phyloP scores from a whole-genome alignment of 2,797 vertebrate genomes.

The Pangasius sanitwongsei region DNA sequence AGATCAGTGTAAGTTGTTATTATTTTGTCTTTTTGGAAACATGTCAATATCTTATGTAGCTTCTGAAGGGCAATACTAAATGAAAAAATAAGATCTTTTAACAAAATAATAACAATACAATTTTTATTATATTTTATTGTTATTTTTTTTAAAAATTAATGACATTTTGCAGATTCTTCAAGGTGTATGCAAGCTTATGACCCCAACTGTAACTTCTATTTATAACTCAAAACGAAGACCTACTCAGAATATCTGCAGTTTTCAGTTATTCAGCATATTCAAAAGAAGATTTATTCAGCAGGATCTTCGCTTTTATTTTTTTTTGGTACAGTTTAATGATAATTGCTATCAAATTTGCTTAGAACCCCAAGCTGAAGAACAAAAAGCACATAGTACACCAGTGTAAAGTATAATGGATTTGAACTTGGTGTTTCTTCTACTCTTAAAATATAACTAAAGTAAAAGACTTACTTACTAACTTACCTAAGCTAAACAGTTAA shows the following conservation, averaged over 20 bases:
- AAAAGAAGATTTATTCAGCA: background rate
- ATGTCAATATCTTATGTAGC: too few relatives aligned
- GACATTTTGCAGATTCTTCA: too few relatives aligned
- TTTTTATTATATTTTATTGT: too few relatives aligned
- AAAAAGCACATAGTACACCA: background rate
- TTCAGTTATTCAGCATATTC: background rate
- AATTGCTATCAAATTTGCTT: background rate
- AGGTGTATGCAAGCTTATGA: too few relatives aligned
- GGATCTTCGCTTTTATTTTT: background rate
- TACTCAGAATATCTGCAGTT: background rate
- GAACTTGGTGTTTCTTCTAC: background rate
- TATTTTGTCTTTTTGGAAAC: too few relatives aligned
- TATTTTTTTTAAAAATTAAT: too few relatives aligned
- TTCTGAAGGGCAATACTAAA: too few relatives aligned
- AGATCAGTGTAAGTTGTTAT: too few relatives aligned
- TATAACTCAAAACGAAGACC: background rate
- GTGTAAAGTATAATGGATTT: background rate
- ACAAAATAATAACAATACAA: too few relatives aligned
- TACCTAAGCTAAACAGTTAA: background rate
- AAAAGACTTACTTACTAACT: too few relatives aligned
- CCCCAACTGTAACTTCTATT: background rate
- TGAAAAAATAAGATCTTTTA: too few relatives aligned
- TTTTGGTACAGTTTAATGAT: background rate
- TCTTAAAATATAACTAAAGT: background rate
- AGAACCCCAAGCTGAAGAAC: background rate